phyloP scores from a whole-genome alignment of 2,888 invertebrate genomes.

The Netelia fuscicornis region DNA sequence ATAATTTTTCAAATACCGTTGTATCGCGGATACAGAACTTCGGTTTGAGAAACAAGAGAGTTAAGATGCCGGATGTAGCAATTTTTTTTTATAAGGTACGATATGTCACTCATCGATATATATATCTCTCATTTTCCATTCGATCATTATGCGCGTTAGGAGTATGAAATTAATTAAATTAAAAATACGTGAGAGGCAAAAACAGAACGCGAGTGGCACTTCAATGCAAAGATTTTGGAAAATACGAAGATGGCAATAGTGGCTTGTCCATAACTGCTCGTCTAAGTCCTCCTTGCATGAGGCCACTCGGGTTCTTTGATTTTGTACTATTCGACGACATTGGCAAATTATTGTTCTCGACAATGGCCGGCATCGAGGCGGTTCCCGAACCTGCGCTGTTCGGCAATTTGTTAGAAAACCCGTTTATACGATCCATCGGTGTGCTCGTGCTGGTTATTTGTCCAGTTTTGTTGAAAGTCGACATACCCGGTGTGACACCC shows the following conservation, averaged over 20 bases:
- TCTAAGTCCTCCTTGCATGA: slow-evolving; percentile 81
- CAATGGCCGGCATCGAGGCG: slow-evolving; percentile 76
- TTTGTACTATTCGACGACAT: slow-evolving; percentile 78
- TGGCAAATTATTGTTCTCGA: slow-evolving; percentile 80
- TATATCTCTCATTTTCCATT: slow-evolving; percentile 37
- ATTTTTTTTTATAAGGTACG: slow-evolving; percentile 61
- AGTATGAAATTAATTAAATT: not conserved
- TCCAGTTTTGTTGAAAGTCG: slow-evolving; percentile 80
- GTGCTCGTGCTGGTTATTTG: slow-evolving; percentile 83
- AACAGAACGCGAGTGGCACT: slow-evolving; percentile 52
- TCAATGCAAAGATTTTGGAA: slow-evolving; percentile 81
- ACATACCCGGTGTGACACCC: slow-evolving; percentile 76
- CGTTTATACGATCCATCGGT: slow-evolving; percentile 81
- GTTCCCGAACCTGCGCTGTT: slow-evolving; percentile 70
- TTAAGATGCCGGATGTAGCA: slow-evolving; percentile 20
- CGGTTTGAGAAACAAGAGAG: slow-evolving; percentile 10
- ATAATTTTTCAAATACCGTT: not conserved
- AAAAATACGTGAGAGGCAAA: not conserved
- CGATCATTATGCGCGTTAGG: not conserved
- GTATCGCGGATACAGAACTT: not conserved
- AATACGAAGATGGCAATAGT: slow-evolving; percentile 82
- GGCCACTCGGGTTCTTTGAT: slow-evolving; percentile 76
- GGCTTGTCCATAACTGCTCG: slow-evolving; percentile 81
- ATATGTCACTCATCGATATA: slow-evolving; percentile 63
- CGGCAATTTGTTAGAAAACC: slow-evolving; percentile 76